Conservation (phyloP, 2,797 vertebrate species). For the Dermochelys coriacea region DNA sequence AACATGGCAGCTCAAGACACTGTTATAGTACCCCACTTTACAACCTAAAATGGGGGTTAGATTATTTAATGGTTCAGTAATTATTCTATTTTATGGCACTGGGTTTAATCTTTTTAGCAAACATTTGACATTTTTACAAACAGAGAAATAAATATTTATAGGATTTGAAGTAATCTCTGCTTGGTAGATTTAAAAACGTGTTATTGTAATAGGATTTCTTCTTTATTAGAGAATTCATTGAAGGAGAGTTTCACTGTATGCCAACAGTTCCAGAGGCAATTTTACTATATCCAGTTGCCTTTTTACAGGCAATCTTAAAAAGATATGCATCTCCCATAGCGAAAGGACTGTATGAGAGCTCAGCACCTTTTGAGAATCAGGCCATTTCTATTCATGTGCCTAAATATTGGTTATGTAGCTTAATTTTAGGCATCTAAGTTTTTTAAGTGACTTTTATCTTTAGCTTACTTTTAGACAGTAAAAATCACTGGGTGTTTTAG, state of each 20-base stretch:
- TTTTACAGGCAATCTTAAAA: conserved; percentile 37
- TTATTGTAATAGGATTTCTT: conserved; percentile 67
- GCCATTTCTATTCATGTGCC: conserved; percentile 32
- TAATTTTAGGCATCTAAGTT: conserved; percentile 13
- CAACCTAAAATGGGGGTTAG: not conserved
- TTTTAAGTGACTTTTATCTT: not conserved
- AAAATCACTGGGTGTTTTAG: conserved; percentile 28
- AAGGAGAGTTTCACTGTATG: conserved; percentile 56
- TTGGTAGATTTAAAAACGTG: not conserved
- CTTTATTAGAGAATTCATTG: conserved; percentile 52
- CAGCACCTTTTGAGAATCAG: not conserved
- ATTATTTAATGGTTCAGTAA: not conserved
- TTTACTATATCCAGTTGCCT: conserved; percentile 25
- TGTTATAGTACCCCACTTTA: not conserved
- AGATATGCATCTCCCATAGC: conserved; percentile 20
- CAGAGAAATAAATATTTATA: conserved; percentile 51
- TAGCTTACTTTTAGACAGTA: conserved; percentile 44
- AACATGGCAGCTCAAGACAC: conserved; percentile 5
- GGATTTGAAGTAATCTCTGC: conserved; percentile 55
- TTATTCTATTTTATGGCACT: conserved; percentile 28
- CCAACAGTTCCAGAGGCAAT: not conserved
- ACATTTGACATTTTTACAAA: conserved; percentile 32
- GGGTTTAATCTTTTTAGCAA: conserved; percentile 17
- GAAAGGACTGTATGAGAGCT: conserved; percentile 18
- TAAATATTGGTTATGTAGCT: conserved; percentile 19